phyloP scores from a whole-genome alignment of 2,797 vertebrate genomes.

The Philypnodon macrostomus region DNA sequence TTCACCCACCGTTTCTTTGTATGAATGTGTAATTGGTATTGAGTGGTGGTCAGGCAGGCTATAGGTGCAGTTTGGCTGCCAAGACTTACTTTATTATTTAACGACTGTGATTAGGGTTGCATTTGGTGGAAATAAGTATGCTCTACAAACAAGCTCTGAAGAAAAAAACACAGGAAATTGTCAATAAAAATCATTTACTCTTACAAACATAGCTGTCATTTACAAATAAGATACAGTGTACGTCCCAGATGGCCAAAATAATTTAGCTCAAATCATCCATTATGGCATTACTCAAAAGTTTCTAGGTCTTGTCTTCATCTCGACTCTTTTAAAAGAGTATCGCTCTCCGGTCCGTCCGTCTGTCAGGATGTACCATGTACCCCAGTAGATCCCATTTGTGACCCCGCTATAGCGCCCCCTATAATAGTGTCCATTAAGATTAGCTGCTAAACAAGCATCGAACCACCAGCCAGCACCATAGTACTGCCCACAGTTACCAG shows the following conservation, averaged over 20 bases:
- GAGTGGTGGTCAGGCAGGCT: too few relatives aligned
- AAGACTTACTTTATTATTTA: too few relatives aligned
- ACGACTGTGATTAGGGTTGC: too few relatives aligned
- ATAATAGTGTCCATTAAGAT: constrained; percentile 80
- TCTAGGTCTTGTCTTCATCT: constrained; percentile 79
- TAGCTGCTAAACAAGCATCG: constrained; percentile 82
- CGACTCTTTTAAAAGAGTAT: constrained; percentile 80
- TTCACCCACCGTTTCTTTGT: too few relatives aligned
- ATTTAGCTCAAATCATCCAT: constrained; percentile 24
- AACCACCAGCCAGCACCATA: constrained; percentile 85
- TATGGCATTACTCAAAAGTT: constrained; percentile 53
- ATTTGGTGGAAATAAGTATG: too few relatives aligned
- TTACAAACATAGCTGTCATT: constrained; percentile 36
- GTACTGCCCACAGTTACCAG: constrained; percentile 80
- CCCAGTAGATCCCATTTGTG: constrained; percentile 84
- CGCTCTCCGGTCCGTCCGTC: constrained; percentile 78
- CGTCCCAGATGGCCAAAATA: neutral
- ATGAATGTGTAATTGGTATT: too few relatives aligned
- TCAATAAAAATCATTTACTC: constrained; percentile 9
- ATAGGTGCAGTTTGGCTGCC: too few relatives aligned
- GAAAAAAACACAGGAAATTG: neutral
- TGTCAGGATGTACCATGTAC: constrained; percentile 83
- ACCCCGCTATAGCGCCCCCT: constrained; percentile 77
- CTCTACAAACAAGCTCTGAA: too few relatives aligned
- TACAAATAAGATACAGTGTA: constrained; percentile 16